These are phyloP conservation scores for Caenorhabditis elegans DNA, from an alignment of 1,140 invertebrate species.

Conservation along the genomic window DNA sequence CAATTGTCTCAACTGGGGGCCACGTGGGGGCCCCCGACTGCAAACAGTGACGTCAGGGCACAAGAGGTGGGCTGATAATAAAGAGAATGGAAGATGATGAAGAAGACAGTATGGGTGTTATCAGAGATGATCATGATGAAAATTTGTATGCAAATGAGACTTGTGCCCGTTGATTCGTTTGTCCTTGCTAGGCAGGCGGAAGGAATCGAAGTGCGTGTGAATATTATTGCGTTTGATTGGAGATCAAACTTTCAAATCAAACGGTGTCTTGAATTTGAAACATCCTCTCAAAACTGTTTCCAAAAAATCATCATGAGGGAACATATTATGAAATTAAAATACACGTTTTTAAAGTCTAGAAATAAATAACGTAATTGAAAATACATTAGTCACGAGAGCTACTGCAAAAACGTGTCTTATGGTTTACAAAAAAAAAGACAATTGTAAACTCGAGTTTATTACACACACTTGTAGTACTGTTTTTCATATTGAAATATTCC, in stretches of 20 bases:
- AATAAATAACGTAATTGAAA: too few relatives aligned
- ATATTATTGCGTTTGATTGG: background rate
- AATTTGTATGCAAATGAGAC: conserved; percentile 19
- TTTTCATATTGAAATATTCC: too few relatives aligned
- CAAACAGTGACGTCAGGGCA: conserved; percentile 10
- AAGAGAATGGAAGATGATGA: background rate
- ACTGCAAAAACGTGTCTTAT: too few relatives aligned
- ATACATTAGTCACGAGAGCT: too few relatives aligned
- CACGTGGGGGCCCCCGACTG: conserved; percentile 5
- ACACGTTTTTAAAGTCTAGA: too few relatives aligned
- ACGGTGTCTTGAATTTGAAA: too few relatives aligned
- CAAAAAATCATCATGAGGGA: too few relatives aligned
- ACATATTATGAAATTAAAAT: too few relatives aligned
- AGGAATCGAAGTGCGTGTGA: background rate
- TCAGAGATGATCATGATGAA: background rate
- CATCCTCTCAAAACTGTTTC: too few relatives aligned
- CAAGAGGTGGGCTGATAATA: conserved; percentile 1
- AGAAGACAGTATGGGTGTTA: background rate
- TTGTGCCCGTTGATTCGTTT: background rate
- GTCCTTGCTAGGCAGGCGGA: background rate
- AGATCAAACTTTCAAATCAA: conserved; percentile 10
- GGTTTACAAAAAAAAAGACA: background rate
- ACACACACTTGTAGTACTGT: too few relatives aligned
- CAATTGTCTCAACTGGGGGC: conserved; percentile 11
- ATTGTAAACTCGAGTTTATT: background rate